Evolutionary conservation across 2,888 invertebrate species (phyloP), one percentile per base, ranked within the genome.

Genomic region (Aphodius granarius): DNA sequence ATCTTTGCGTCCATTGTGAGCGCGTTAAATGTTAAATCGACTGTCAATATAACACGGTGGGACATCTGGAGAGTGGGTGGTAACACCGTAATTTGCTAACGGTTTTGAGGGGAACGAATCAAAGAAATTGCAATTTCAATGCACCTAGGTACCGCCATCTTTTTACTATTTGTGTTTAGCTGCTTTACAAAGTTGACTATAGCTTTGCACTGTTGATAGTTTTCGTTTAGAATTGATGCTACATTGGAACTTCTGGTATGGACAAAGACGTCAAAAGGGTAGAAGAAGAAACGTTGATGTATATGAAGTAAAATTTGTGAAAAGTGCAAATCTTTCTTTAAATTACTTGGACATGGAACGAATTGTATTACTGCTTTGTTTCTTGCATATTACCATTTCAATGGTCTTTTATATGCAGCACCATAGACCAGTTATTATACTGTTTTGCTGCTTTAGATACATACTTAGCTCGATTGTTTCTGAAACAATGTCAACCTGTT

Each of bases 1-100:
- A 80, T 73, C 75, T 79, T 79, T 78, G 22, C 66, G 73, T 76
- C 74, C 74, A 71, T 76, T 75, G 76, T 79, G 63, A 17, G 19
- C 23, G 66, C 18, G 66, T 73, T 73, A 73, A 73, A 73, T 66
- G 73, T 68, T 68, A 68, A 68, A 68, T 68, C 20, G 68, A 66
- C 66, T 43, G 43, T 43, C 43, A 43, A 43, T 43, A 43, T 43
- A 43, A 43, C 9, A 43, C 43, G 43, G 43, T 43, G 13, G 43
- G 43, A 43, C 43, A 43, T 43, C 43, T 43, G 43, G 1, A 13
- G 43, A 43, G 43, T 43, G 43, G 43, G 43, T 2, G 43, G 43
- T 3, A 43, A 13, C 43, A 43, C 43, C 43, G 9, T 43, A 43
- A 43, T 43, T 43, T 43, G 43, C 43, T 43, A 43, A 43, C 43